Percentiles rank a stretch among this genome's conserved stretches.
Conservation (phyloP, 92 coral and sea anemone genomes). For the Blastomussa wellsi region DNA sequence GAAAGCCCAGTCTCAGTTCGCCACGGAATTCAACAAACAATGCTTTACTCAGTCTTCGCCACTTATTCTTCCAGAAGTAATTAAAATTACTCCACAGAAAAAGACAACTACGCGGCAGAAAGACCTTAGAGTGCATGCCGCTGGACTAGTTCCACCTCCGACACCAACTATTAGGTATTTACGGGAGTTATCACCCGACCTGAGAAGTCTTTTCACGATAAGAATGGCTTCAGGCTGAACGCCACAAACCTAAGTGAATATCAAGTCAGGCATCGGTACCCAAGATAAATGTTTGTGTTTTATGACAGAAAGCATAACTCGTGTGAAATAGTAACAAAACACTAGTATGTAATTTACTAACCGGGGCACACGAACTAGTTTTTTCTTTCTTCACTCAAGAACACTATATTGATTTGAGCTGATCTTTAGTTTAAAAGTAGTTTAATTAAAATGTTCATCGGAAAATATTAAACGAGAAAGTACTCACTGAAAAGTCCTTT, state of each 20-base stretch:
- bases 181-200: conserved; percentile 27
- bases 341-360: no score
- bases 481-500: no score
- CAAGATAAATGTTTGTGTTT: no score
- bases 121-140: background rate
- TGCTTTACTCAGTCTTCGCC: background rate
- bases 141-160: conserved; percentile 41
- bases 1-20: conserved; percentile 17
- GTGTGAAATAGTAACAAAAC: background rate
- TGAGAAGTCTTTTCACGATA: background rate
- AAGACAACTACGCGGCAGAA: conserved; percentile 8
- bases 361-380: no score
- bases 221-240: background rate
- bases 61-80: conserved; percentile 54
- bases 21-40: conserved; percentile 12
- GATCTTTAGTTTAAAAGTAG: no score
- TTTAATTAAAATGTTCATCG: no score
- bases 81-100: conserved; percentile 60
- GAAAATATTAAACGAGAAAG: no score
- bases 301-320: background rate
- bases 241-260: background rate
- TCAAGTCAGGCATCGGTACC: background rate
- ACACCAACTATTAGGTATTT: conserved; percentile 29
- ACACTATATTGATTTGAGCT: no score
- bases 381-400: no score